Conservation (phyloP, 2,888 invertebrate species). For the Emesis castigata region DNA sequence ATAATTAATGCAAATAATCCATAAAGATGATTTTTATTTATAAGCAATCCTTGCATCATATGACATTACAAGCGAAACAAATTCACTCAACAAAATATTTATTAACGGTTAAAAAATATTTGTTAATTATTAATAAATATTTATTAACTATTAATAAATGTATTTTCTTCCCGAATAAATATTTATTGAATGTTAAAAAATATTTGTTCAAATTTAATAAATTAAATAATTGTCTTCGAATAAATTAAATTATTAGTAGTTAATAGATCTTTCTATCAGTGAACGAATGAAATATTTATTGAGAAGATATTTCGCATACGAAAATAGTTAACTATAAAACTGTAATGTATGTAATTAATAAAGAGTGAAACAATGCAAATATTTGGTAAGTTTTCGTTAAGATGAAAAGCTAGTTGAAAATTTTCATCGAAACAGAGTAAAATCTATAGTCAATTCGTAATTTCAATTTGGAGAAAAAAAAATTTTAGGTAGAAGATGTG, state of each 20-base stretch:
- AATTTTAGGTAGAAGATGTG: no score
- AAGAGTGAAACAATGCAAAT: no score
- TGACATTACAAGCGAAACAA: constrained; percentile 16
- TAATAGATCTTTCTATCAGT: background rate
- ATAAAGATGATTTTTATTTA: background rate
- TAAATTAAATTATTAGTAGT: background rate
- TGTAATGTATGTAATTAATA: no score
- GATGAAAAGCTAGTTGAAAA: no score
- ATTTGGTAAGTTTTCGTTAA: no score
- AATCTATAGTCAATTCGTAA: no score
- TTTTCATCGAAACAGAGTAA: no score
- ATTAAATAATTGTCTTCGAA: background rate
- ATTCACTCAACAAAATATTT: constrained; percentile 17
- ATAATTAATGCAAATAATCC: constrained; percentile 2
- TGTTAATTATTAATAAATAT: constrained; percentile 11
- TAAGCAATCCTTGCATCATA: constrained; percentile 14
- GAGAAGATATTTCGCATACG: no score
- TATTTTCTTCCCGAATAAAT: constrained; percentile 20
- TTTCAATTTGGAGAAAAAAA: no score
- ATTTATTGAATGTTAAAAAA: constrained; percentile 19
- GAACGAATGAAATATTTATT: background rate
- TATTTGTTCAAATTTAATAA: constrained; percentile 4
- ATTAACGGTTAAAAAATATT: background rate
- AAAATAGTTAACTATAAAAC: no score
- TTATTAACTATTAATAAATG: constrained; percentile 20